Conservation (phyloP, 2,797 vertebrate species). For the Halcyon smyrnensis region DNA sequence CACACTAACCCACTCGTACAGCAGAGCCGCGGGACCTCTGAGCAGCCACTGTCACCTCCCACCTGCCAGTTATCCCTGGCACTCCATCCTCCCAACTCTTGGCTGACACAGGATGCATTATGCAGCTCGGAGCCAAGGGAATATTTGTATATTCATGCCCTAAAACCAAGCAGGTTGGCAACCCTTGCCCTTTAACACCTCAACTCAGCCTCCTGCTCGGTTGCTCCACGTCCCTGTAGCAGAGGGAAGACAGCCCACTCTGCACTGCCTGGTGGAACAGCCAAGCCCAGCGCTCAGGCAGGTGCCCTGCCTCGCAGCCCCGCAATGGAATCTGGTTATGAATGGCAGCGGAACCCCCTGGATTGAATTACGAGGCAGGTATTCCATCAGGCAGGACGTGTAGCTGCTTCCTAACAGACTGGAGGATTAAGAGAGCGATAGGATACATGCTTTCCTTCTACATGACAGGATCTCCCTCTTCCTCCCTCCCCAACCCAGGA, state of each 20-base stretch:
- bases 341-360: slow-evolving; percentile 46
- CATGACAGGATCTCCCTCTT: slow-evolving; percentile 33
- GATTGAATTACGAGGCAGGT: slow-evolving; percentile 67
- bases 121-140: fast-evolving
- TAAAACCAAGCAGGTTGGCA: neutral
- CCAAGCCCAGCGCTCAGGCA: neutral
- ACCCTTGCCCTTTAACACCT: neutral
- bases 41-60: neutral
- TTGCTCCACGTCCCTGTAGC: neutral
- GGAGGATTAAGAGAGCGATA: slow-evolving; percentile 21
- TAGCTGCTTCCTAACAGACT: slow-evolving; percentile 23
- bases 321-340: slow-evolving; percentile 13
- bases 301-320: neutral
- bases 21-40: fast-evolving
- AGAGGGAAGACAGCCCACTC: neutral
- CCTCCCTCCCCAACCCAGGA: neutral
- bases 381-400: slow-evolving; percentile 63
- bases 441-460: slow-evolving; percentile 38
- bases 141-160: neutral
- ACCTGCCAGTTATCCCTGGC: neutral
- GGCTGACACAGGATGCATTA: fast-evolving
- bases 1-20: neutral
- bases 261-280: neutral
- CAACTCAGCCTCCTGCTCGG: neutral
- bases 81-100: neutral